phyloP scores from a whole-genome alignment of 2,888 invertebrate genomes.

The Drosophila lacicola region DNA sequence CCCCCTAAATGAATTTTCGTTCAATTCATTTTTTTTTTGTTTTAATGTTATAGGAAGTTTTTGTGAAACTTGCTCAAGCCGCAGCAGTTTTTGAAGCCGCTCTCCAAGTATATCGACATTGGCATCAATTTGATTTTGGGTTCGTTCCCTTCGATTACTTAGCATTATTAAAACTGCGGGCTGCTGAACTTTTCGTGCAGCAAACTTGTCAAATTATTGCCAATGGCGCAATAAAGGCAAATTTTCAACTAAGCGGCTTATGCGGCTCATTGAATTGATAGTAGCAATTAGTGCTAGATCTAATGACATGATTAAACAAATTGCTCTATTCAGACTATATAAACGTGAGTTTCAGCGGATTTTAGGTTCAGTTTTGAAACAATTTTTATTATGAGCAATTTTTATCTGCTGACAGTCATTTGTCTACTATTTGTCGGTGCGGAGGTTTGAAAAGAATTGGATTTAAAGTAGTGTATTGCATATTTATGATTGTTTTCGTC shows the following conservation, averaged over 20 bases:
- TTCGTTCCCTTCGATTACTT: constrained; percentile 53
- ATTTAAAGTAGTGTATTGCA: neutral
- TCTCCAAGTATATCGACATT: constrained; percentile 63
- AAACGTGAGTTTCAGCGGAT: neutral
- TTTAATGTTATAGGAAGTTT: constrained; percentile 50
- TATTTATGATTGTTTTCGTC: neutral
- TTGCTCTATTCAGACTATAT: constrained; percentile 16
- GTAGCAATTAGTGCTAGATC: constrained; percentile 52
- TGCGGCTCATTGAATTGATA: constrained; percentile 71
- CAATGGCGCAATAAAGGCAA: constrained; percentile 43
- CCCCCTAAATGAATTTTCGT: constrained; percentile 10
- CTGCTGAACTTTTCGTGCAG: constrained; percentile 59
- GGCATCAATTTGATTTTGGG: constrained; percentile 67
- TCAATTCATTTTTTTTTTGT: constrained; percentile 38
- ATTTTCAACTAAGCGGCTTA: constrained; percentile 49
- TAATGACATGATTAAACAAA: constrained; percentile 42
- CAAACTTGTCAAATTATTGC: constrained; percentile 38
- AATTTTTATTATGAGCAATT: neutral
- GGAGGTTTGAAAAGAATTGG: constrained; percentile 36
- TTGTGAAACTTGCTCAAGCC: constrained; percentile 44
- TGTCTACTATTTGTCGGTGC: constrained; percentile 3
- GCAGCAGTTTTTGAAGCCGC: constrained; percentile 63
- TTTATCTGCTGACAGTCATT: neutral
- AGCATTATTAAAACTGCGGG: constrained; percentile 70
- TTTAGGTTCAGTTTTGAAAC: neutral